Conservation (phyloP, 2,113 vertebrate genomes). For the Thalassoma bifasciatum region DNA sequence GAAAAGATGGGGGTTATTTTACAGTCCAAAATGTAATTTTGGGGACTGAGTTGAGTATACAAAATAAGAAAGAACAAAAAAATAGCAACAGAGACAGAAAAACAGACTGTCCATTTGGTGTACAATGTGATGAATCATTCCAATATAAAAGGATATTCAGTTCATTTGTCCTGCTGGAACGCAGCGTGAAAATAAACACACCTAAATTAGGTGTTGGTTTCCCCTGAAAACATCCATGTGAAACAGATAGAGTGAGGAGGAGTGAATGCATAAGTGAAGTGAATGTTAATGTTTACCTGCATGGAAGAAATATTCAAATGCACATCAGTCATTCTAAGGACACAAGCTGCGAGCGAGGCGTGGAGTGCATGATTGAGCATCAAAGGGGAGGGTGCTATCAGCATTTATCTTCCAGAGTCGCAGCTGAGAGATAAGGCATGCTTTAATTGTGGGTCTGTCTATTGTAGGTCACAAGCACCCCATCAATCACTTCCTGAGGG, state of each 20-base stretch:
- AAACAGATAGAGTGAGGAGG: slow-evolving; percentile 41
- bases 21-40: slow-evolving; percentile 6
- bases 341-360: slow-evolving; percentile 58
- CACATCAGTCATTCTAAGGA: slow-evolving; percentile 68
- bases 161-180: slow-evolving; percentile 23
- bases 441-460: slow-evolving; percentile 75
- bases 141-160: slow-evolving; percentile 29
- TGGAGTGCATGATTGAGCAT: slow-evolving; percentile 68
- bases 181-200: slow-evolving; percentile 31
- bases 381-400: slow-evolving; percentile 58
- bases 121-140: slow-evolving; percentile 20
- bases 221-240: slow-evolving; percentile 16
- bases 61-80: not conserved
- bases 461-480: slow-evolving; percentile 70
- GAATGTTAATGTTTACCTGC: slow-evolving; percentile 70
- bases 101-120: slow-evolving; percentile 4
- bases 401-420: slow-evolving; percentile 72
- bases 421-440: slow-evolving; percentile 57
- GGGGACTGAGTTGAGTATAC: slow-evolving; percentile 7
- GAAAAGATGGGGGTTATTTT: not conserved
- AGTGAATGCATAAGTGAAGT: slow-evolving; percentile 36
- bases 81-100: not conserved
- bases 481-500: slow-evolving; percentile 70
- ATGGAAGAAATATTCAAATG: slow-evolving; percentile 64
- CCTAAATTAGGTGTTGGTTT: slow-evolving; percentile 37